Base-by-base conservation (phyloP, 37 sponge, comb jelly and placozoan species). In the Geodia barretti region DNA sequence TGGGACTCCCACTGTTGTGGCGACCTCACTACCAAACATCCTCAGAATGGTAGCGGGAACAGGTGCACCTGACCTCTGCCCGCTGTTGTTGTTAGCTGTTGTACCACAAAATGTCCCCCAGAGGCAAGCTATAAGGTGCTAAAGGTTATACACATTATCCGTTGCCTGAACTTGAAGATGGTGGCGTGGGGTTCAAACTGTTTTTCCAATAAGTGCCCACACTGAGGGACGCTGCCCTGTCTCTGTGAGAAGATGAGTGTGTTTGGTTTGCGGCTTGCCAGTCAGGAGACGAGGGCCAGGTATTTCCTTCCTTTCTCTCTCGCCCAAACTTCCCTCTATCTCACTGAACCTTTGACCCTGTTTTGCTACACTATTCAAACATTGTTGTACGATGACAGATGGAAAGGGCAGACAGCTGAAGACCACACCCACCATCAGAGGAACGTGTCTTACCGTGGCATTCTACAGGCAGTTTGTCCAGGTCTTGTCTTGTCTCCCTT, bases 1-100 rank as follows among this genome's bases (percentile, higher is more conserved):
- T 81, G 35, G 95, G 95, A 24, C 79, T 94, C 24, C n/a, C 95
- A 94, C 35, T 91, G 95, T 69, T 94, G 95, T 84, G 92, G 89
- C 28, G 79, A 87, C 63, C 82, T 94, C 29, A 71, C 89, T 35
- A n/a, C 85, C 92, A 0, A 8, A 32, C 5, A 39, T 83, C 14
- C 62, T 91, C 3, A 39, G 39, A 39, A 54, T 84, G 40, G 64
- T 91, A 25, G 14, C 64, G 4, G 29, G 60, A 8, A 41, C 5
- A 30, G 47, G 37, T n/a, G 76, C 60, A 35, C 69, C 70, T 39
- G 29, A 29, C n/a, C 58, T 85, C 11, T 40, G n/a, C 4, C 29
- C 59, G n/a, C 54, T 91, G 89, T 94, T 38, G 17, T 89, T 2
- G 32, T 94, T 4, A 85, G 92, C 7, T 94, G 95, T 40, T 94